Conservation (phyloP, 1,140 invertebrate genomes). For the Elymnias hypermnestra region DNA sequence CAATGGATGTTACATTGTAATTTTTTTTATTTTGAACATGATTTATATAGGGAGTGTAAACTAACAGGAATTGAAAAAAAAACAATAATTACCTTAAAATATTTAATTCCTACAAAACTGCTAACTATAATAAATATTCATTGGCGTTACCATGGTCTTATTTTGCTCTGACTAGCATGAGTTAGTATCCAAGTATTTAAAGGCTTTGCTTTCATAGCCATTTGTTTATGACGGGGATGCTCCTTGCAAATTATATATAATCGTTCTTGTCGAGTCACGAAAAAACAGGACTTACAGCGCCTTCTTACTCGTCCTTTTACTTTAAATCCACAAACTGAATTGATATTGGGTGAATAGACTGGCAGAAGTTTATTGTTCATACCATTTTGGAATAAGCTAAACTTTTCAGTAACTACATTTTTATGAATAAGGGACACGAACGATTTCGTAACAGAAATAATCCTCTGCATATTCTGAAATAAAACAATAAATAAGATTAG, state of each 20-base stretch:
- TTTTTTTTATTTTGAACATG: too few relatives aligned
- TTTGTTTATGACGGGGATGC: constrained; percentile 88
- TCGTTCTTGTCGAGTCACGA: constrained; percentile 81
- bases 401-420: constrained; percentile 19
- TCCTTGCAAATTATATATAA: constrained; percentile 85
- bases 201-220: constrained; percentile 79
- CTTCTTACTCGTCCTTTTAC: constrained; percentile 51
- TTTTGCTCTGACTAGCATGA: constrained; percentile 80
- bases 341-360: constrained; percentile 34
- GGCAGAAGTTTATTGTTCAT: constrained; percentile 34
- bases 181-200: constrained; percentile 84
- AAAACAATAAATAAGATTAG: background rate
- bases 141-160: constrained; percentile 72
- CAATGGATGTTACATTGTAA: too few relatives aligned
- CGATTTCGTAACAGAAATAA: constrained; percentile 36
- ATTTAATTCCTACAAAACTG: too few relatives aligned
- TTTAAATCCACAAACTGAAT: constrained; percentile 49
- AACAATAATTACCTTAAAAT: too few relatives aligned
- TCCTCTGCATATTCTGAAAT: constrained; percentile 40
- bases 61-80: too few relatives aligned
- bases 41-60: too few relatives aligned
- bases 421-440: constrained; percentile 17
- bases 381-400: constrained; percentile 38
- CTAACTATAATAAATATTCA: too few relatives aligned
- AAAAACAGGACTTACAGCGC: constrained; percentile 86